Conservation (phyloP, 1,140 invertebrate genomes). For the Drosophila gunungcola region DNA sequence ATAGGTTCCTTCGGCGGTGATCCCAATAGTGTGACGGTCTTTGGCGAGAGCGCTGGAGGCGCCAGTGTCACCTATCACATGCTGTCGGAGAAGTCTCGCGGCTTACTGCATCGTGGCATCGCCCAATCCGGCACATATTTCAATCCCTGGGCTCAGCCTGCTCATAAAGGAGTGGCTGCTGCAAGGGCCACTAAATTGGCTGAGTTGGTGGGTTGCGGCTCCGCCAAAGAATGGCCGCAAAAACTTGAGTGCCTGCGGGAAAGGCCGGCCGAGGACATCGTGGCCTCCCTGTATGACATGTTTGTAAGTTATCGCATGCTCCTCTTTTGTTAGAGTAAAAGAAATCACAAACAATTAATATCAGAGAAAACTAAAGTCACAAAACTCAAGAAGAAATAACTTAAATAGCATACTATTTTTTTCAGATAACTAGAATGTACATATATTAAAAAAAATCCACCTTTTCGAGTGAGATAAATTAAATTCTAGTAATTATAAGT, state of each 20-base stretch:
- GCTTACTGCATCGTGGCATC: constrained; percentile 90
- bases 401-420: too few relatives aligned
- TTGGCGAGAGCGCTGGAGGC: constrained; percentile 91
- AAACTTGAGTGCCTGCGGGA: constrained; percentile 87
- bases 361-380: too few relatives aligned
- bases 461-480: too few relatives aligned
- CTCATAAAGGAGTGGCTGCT: constrained; percentile 87
- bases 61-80: constrained; percentile 89
- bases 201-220: constrained; percentile 86
- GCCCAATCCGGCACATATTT: constrained; percentile 92
- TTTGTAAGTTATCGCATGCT: constrained; percentile 85
- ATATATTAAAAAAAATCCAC: too few relatives aligned
- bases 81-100: constrained; percentile 88
- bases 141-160: constrained; percentile 90
- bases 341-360: too few relatives aligned
- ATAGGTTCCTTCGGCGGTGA: constrained; percentile 88
- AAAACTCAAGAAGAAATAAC: too few relatives aligned
- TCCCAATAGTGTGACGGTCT: constrained; percentile 87
- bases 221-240: constrained; percentile 76
- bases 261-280: constrained; percentile 87
- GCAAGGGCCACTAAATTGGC: constrained; percentile 88
- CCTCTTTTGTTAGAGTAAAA: too few relatives aligned
- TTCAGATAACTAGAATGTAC: too few relatives aligned
- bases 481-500: too few relatives aligned
- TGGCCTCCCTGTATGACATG: constrained; percentile 86